These are phyloP conservation scores for Otolemur crassicaudatus DNA, from an alignment of 2,797 vertebrate species.

Conservation along the genomic window DNA sequence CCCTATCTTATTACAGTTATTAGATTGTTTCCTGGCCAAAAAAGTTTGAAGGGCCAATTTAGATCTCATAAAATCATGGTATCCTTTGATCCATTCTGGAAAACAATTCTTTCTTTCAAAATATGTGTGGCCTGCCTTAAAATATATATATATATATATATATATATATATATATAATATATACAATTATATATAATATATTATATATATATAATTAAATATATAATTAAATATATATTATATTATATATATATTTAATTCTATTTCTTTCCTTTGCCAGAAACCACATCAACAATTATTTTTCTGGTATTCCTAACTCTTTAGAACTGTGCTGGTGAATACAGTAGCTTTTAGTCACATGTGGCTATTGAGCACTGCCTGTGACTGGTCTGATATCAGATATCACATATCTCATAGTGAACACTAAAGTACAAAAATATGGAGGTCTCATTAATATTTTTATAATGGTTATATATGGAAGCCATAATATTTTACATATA, in stretches of 20 bases:
- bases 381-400: not conserved
- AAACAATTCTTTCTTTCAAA: not conserved
- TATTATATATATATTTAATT: too few relatives aligned
- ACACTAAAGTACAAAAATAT: not conserved
- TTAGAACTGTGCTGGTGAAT: not conserved
- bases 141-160: too few relatives aligned
- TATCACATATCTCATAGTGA: not conserved
- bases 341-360: not conserved
- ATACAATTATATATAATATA: too few relatives aligned
- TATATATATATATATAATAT: too few relatives aligned
- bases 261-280: not conserved
- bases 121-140: not conserved
- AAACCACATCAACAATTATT: not conserved
- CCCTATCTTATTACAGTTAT: not conserved
- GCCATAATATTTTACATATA: not conserved
- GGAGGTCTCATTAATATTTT: not conserved
- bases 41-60: slow-evolving; percentile 7
- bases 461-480: not conserved
- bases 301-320: not conserved
- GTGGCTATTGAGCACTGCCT: not conserved
- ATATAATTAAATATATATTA: too few relatives aligned
- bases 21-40: not conserved
- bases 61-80: not conserved
- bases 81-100: not conserved
- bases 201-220: too few relatives aligned